Conservation (phyloP, 2,113 vertebrate species). For the Eubucco bourcierii region DNA sequence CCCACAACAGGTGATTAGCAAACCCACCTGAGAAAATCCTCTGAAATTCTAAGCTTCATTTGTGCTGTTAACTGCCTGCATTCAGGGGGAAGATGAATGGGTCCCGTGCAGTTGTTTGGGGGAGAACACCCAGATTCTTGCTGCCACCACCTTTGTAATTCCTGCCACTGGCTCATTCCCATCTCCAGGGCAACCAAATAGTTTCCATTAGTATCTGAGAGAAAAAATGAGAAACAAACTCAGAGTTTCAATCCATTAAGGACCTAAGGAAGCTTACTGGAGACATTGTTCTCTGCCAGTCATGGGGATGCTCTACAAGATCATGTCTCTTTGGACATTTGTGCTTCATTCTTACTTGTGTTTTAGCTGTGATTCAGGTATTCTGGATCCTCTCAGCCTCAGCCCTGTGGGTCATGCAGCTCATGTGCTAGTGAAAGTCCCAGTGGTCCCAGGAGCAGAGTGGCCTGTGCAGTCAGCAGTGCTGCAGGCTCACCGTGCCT, state of each 20-base stretch:
- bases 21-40: constrained; percentile 40
- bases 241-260: background rate
- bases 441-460: background rate
- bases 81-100: background rate
- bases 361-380: background rate
- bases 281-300: background rate
- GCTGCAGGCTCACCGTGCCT: background rate
- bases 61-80: background rate
- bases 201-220: background rate
- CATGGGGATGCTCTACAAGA: background rate
- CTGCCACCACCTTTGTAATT: background rate
- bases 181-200: background rate
- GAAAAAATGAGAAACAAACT: background rate
- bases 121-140: background rate
- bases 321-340: background rate
- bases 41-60: background rate
- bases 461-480: background rate
- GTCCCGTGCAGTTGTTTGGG: background rate
- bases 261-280: background rate
- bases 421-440: background rate
- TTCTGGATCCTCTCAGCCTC: background rate
- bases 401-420: background rate
- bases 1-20: background rate
- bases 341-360: background rate
- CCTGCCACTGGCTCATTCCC: background rate